These are phyloP conservation scores for Sitobion miscanthi DNA, from an alignment of 1,140 invertebrate genomes.

Conservation along the genomic window DNA sequence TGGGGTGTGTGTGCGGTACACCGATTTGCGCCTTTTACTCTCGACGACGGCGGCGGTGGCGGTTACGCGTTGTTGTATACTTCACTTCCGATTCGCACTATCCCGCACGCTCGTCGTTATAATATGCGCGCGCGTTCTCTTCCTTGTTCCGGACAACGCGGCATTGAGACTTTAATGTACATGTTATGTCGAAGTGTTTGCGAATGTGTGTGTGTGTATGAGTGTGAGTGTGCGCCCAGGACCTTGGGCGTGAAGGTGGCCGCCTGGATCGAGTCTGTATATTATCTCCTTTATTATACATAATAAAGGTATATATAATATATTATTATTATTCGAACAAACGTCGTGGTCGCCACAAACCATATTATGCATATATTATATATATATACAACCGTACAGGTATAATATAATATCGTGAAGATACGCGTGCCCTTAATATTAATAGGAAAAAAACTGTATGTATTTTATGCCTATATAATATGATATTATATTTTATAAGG, in stretches of 20 bases:
- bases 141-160: slow-evolving; percentile 54
- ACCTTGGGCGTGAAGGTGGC: slow-evolving; percentile 52
- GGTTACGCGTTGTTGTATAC: slow-evolving; percentile 7
- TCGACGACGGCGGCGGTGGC: not conserved
- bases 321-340: slow-evolving; percentile 18
- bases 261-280: slow-evolving; percentile 35
- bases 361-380: not conserved
- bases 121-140: slow-evolving; percentile 28
- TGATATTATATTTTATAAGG: too few relatives aligned
- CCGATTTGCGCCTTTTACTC: slow-evolving; percentile 47
- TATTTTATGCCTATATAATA: not conserved
- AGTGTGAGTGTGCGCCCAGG: not conserved
- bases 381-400: not conserved
- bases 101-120: slow-evolving; percentile 1
- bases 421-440: not conserved
- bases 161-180: slow-evolving; percentile 51
- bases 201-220: not conserved
- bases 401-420: not conserved
- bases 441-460: not conserved
- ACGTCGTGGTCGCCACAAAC: slow-evolving; percentile 4
- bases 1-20: not conserved
- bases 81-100: slow-evolving; percentile 51
- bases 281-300: not conserved
- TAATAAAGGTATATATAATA: slow-evolving; percentile 8
- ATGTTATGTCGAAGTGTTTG: not conserved